These are phyloP conservation scores for Perizoma flavofasciatum DNA, from an alignment of 2,888 invertebrate genomes.

Conservation along the genomic window DNA sequence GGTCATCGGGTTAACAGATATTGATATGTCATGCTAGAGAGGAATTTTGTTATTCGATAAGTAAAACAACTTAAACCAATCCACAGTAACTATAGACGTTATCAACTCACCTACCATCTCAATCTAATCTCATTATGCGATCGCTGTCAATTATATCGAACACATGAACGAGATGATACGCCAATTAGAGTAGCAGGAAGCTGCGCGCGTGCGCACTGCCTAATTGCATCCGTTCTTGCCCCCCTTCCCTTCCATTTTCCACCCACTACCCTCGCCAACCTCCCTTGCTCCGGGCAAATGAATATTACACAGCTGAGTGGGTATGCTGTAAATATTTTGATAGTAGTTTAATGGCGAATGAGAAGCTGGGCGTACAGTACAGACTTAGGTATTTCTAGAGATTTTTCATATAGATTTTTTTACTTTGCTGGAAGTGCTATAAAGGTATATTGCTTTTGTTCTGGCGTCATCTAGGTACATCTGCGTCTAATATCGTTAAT, in stretches of 20 bases:
- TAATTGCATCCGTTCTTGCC: constrained; percentile 71
- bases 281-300: constrained; percentile 48
- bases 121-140: constrained; percentile 59
- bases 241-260: constrained; percentile 26
- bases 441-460: no score
- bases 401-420: background rate
- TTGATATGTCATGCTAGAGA: no score
- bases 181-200: constrained; percentile 75
- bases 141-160: constrained; percentile 72
- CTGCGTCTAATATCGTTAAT: no score
- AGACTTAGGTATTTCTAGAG: constrained; percentile 6
- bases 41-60: no score
- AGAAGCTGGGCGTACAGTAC: constrained; percentile 6
- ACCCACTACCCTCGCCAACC: constrained; percentile 30
- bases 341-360: constrained; percentile 24
- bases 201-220: constrained; percentile 75
- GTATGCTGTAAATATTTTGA: constrained; percentile 40
- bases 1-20: no score
- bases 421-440: background rate
- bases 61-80: no score
- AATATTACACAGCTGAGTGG: constrained; percentile 40
- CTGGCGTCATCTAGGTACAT: no score
- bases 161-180: constrained; percentile 74
- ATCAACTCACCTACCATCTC: constrained; percentile 35
- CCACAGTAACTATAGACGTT: no score